A percentile compares a stretch with the other conserved stretches of the same genome.
These are phyloP conservation scores for Xestia c-nigrum DNA, from an alignment of 2,888 invertebrate genomes.

Conservation along the genomic window DNA sequence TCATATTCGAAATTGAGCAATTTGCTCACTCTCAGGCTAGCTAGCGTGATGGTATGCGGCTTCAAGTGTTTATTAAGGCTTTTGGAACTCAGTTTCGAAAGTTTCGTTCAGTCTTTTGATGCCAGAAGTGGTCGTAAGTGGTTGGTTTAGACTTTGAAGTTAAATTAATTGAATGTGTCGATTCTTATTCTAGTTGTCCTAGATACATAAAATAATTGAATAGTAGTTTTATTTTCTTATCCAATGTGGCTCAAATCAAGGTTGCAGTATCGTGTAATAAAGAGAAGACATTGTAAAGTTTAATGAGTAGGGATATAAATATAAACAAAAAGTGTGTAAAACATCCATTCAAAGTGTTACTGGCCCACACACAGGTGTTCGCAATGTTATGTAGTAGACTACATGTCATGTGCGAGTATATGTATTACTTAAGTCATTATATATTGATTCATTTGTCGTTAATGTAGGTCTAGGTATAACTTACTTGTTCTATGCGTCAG, in stretches of 20 bases:
- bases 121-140: constrained; percentile 6
- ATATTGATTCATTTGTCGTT: constrained; percentile 43
- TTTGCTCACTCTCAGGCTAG: constrained; percentile 32
- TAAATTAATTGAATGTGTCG: constrained; percentile 21
- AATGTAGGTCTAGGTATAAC: constrained; percentile 72
- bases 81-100: constrained; percentile 52
- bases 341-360: constrained; percentile 8
- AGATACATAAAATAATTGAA: constrained; percentile 17
- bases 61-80: constrained; percentile 36
- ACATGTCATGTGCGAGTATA: constrained; percentile 31
- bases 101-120: constrained; percentile 30
- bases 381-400: constrained; percentile 7
- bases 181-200: constrained; percentile 21
- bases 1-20: constrained; percentile 58
- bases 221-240: background rate
- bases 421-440: constrained; percentile 39
- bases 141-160: constrained; percentile 8
- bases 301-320: background rate
- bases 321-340: background rate
- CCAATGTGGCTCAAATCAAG: background rate
- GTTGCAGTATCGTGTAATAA: background rate
- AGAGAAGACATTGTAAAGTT: background rate
- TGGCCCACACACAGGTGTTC: constrained; percentile 15
- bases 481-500: constrained; percentile 82
- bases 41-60: constrained; percentile 48